phyloP scores from a whole-genome alignment of 2,888 invertebrate species.

The Onthophagus sagittarius region DNA sequence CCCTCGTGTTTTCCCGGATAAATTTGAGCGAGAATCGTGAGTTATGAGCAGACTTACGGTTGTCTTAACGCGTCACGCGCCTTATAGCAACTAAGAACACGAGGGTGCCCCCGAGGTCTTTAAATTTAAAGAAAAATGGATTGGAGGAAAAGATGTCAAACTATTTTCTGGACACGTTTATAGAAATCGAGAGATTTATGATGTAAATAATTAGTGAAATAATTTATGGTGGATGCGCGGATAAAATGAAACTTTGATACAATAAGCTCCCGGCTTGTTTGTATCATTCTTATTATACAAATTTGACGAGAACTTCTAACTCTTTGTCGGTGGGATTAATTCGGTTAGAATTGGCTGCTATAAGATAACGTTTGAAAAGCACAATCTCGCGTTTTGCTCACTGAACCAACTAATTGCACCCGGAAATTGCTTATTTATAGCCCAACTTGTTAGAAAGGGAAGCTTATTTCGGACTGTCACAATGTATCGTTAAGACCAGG shows the following conservation, averaged over 20 bases:
- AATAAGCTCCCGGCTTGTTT: not conserved
- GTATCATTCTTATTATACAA: not conserved
- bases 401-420: not conserved
- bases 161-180: not conserved
- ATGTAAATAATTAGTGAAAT: not conserved
- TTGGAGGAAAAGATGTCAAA: not conserved
- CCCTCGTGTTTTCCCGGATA: slow-evolving; percentile 22
- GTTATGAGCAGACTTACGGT: slow-evolving; percentile 23
- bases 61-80: slow-evolving; percentile 10
- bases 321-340: not conserved
- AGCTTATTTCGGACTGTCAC: not conserved
- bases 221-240: not conserved
- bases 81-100: not conserved
- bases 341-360: not conserved
- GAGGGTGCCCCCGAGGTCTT: not conserved
- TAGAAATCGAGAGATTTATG: not conserved
- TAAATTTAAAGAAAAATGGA: not conserved
- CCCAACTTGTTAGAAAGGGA: not conserved
- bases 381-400: not conserved
- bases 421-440: not conserved
- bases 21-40: slow-evolving; percentile 25
- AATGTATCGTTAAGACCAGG: not conserved
- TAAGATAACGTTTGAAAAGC: not conserved
- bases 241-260: not conserved
- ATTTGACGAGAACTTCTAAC: not conserved